Base-by-base conservation (phyloP, 1,140 invertebrate species). In the Neodiprion lecontei region DNA sequence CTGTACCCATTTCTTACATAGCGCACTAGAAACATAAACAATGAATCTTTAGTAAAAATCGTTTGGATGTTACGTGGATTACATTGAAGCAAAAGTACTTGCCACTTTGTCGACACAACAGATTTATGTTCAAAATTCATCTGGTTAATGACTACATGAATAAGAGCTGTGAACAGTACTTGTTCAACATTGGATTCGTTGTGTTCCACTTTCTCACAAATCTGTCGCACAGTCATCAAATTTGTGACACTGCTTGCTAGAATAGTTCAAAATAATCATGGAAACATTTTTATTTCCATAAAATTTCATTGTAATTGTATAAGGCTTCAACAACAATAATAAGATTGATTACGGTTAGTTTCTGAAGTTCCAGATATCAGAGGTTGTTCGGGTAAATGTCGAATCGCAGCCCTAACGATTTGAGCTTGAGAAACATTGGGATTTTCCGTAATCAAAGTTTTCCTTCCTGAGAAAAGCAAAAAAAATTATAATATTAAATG, bases 401-500 rank as follows among this genome's bases (percentile, higher is more conserved):
- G 77, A 48, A 87, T 77, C 2, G 83, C 82, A 8, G 78, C 76
- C 73, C 79, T 82, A 10, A 90, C 67, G 9, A 73, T 67, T 8
- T 67, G 47, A 3, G 84, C 77, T 81, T 90, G 80, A 0, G 83
- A 79, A 53, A 87, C 78, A 17, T 84, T 75, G 1, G 88, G 89
- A 75, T 89, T 84, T 73, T 89, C 89, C 0, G 84, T 90, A 7
- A 90, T 87, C 10, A 90, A 65, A 7, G 88, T 89, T 75, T 86
- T 87, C 48, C 81, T 83, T 9, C 75, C 85, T 86, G 66, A 40
- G 28, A 7, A 72, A 76, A 70, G 66, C 72, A 76, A 76, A 50
- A 70, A 73, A 1, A n/a, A 61, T 61, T 8, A 11, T 11, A 61
- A 1, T 61, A 61, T 61, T n/a, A n/a, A 3, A n/a, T 61, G 3